Evolutionary conservation across 2,888 invertebrate genomes (phyloP).

Genomic region (Hirtodrosophila duncani): DNA sequence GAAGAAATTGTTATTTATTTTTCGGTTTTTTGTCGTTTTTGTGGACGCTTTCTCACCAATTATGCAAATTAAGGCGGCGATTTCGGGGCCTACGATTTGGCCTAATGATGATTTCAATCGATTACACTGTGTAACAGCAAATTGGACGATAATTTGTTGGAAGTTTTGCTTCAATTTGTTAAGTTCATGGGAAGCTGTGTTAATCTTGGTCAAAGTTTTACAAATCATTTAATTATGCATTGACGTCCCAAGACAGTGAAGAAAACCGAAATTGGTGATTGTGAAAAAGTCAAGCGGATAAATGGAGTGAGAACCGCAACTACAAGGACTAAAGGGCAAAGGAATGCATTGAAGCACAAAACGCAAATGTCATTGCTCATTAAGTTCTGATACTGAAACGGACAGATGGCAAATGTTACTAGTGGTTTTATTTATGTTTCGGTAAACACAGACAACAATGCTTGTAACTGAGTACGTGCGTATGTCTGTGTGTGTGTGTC

Average conservation of each 20-base stretch:
- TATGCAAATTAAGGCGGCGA: constrained; percentile 28
- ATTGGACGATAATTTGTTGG: too few relatives aligned
- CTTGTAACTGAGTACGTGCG: neutral
- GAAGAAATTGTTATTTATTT: constrained; percentile 8
- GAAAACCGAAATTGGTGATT: too few relatives aligned
- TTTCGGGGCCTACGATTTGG: constrained; percentile 9
- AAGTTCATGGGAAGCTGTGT: too few relatives aligned
- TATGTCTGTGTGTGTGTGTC: constrained; percentile 1
- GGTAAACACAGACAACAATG: constrained; percentile 5
- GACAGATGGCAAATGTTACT: constrained; percentile 27
- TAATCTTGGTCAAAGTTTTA: too few relatives aligned
- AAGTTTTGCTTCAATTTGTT: too few relatives aligned
- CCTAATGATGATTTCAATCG: constrained; percentile 10
- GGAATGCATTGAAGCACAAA: constrained; percentile 23
- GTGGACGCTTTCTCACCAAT: constrained; percentile 38
- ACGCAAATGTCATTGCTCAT: constrained; percentile 31
- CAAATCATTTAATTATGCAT: too few relatives aligned
- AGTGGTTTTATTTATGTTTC: constrained; percentile 14
- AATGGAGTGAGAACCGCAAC: too few relatives aligned
- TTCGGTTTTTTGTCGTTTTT: constrained; percentile 1
- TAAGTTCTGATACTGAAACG: constrained; percentile 4
- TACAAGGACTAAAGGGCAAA: constrained; percentile 15
- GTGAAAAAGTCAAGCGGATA: too few relatives aligned
- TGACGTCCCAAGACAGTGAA: too few relatives aligned
- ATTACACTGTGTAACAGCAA: constrained; percentile 6